phyloP scores from a whole-genome alignment of 2,888 invertebrate genomes.

The Germaria angustata region DNA sequence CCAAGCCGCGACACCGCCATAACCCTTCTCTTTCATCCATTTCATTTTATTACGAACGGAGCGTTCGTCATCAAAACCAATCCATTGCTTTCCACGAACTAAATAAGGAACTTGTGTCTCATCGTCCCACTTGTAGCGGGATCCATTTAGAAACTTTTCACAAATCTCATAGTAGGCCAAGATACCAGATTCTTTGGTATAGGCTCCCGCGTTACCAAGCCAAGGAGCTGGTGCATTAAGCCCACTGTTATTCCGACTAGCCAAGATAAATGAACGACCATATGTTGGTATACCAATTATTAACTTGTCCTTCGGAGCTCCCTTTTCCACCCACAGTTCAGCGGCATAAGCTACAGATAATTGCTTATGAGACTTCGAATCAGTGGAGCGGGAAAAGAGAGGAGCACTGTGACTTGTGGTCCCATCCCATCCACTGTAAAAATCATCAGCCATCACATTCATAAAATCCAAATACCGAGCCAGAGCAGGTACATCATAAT shows the following conservation, averaged over 20 bases:
- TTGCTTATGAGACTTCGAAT: slow-evolving; percentile 95
- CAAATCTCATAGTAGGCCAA: slow-evolving; percentile 97
- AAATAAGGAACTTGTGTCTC: slow-evolving; percentile 98
- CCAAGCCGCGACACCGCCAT: slow-evolving; percentile 97
- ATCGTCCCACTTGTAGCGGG: slow-evolving; percentile 94
- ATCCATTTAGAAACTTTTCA: slow-evolving; percentile 92
- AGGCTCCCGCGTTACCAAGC: slow-evolving; percentile 94
- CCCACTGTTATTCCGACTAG: slow-evolving; percentile 86
- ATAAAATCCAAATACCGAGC: slow-evolving; percentile 95
- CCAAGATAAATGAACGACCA: slow-evolving; percentile 93
- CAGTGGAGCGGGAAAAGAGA: slow-evolving; percentile 90
- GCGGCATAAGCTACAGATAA: slow-evolving; percentile 94
- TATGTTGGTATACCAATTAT: slow-evolving; percentile 93
- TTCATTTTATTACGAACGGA: slow-evolving; percentile 94
- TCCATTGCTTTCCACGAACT: slow-evolving; percentile 90
- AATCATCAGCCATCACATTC: slow-evolving; percentile 97
- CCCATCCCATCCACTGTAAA: slow-evolving; percentile 97
- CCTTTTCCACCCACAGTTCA: slow-evolving; percentile 92
- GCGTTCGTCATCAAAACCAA: slow-evolving; percentile 81
- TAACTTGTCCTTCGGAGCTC: slow-evolving; percentile 94
- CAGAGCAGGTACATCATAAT: slow-evolving; percentile 95
- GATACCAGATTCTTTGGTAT: slow-evolving; percentile 95
- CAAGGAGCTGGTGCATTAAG: slow-evolving; percentile 92
- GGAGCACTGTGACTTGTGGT: slow-evolving; percentile 97
- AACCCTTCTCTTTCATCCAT: slow-evolving; percentile 93